Evolutionary conservation across 2,113 vertebrate species (phyloP).

Genomic region (Tachysurus fulvidraco): DNA sequence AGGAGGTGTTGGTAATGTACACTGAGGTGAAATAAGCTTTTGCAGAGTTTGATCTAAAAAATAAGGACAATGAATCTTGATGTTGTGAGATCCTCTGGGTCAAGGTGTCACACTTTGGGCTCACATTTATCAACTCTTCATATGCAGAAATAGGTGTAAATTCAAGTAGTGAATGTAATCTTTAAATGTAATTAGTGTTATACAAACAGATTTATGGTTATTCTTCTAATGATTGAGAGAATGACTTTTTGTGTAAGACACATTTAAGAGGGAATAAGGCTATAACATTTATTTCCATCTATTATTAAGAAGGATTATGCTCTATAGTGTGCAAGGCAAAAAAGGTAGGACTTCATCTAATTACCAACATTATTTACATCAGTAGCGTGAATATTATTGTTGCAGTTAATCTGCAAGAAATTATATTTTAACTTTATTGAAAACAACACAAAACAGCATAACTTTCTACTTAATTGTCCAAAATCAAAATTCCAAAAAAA

Average conservation of each 20-base stretch:
- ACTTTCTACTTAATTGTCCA: background rate
- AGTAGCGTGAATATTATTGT: background rate
- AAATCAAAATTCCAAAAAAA: background rate
- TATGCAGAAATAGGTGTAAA: background rate
- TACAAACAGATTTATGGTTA: background rate
- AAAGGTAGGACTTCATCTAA: background rate
- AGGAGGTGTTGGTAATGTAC: slow-evolving; percentile 38
- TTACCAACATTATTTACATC: background rate
- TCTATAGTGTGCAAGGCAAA: background rate
- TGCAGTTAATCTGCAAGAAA: background rate
- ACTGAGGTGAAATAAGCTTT: slow-evolving; percentile 1
- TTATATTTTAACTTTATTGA: background rate
- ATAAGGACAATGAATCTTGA: background rate
- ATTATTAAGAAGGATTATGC: background rate
- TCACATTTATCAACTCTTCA: background rate
- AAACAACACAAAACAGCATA: background rate
- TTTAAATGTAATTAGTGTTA: background rate
- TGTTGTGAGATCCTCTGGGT: too few relatives aligned
- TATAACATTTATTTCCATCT: background rate
- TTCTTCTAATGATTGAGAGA: background rate
- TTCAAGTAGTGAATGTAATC: background rate
- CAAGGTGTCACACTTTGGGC: background rate
- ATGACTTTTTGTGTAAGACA: background rate
- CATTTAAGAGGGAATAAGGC: background rate
- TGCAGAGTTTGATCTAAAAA: background rate